Evolutionary conservation across 2,113 vertebrate species (phyloP), one percentile per base, ranked within the genome.

Genomic region (Leptobrachium leishanense): DNA sequence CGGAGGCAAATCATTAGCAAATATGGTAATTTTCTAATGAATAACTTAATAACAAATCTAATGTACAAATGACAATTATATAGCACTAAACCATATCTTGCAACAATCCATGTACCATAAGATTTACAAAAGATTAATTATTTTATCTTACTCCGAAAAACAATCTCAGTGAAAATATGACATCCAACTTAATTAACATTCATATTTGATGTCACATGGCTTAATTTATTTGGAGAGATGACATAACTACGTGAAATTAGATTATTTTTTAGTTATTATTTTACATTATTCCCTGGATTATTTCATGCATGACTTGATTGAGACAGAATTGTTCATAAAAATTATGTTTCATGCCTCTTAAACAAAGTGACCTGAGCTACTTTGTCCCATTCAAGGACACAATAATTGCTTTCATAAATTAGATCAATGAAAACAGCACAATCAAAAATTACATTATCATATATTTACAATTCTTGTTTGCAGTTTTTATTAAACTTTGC

Each of bases 321-420:
- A 39, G 12, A 53, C 44, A n/a, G 43, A 68, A 53, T 31, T 42
- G 66, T 77, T 69, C 31, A 68, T 42, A 44, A 76, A 69, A 76
- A 69, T 43, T 59, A 68, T 31, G 55, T 40, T 20, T 77, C 65
- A 57, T 59, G 75, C 66, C 44, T 57, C 66, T 68, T 7, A 63
- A 70, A 70, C 39, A 67, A 76, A 67, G 54, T 76, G 74, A 54
- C 46, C 31, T 31, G 46, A 15, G 12, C 43, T 76, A 55, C 44
- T 67, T 41, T 77, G 67, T 42, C 67, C 63, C 62, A 71, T 43
- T 70, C 55, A 77, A 77, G 76, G 76, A 77, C 68, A 77, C 13
- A 2, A 50, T 63, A 77, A 77, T 77, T 77, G 44, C 68, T 70
- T 71, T 5, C 57, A 63, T 77, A 77, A 77, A 77, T 70, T 77